These are phyloP conservation scores for Isurus oxyrinchus DNA, from an alignment of 2,113 vertebrate species.

Conservation along the genomic window DNA sequence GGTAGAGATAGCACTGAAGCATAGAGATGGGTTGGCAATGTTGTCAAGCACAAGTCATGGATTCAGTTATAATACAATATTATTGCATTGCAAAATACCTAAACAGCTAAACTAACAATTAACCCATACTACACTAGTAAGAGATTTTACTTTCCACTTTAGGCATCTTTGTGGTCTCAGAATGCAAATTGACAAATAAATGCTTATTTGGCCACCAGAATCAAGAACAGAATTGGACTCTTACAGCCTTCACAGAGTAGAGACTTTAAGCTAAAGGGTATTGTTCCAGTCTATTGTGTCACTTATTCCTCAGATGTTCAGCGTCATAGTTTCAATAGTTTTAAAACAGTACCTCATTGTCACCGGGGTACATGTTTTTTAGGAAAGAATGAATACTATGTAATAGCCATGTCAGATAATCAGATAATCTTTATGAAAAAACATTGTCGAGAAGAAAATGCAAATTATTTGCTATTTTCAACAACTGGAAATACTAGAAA, in stretches of 20 bases:
- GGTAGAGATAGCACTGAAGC: too few species aligned
- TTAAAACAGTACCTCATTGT: background rate
- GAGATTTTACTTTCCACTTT: too few species aligned
- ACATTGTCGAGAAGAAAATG: background rate
- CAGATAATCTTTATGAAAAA: slow-evolving; percentile 9
- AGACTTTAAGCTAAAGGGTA: background rate
- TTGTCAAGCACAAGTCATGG: too few species aligned
- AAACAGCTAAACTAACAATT: too few species aligned
- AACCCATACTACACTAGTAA: too few species aligned
- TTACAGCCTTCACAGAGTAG: background rate
- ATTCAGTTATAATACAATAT: too few species aligned
- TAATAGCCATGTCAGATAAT: background rate
- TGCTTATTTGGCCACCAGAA: too few species aligned
- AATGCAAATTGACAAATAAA: too few species aligned
- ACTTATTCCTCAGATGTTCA: background rate
- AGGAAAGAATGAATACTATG: background rate
- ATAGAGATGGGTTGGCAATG: too few species aligned
- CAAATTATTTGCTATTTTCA: background rate
- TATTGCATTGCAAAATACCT: too few species aligned
- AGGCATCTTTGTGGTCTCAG: too few species aligned
- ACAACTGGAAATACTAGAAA: background rate
- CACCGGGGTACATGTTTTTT: background rate
- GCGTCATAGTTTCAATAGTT: background rate
- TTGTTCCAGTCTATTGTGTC: background rate
- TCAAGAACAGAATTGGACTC: background rate